Evolutionary conservation across 2,113 vertebrate genomes (phyloP), one percentile per base, ranked within the genome.

Genomic region (Sander lucioperca): DNA sequence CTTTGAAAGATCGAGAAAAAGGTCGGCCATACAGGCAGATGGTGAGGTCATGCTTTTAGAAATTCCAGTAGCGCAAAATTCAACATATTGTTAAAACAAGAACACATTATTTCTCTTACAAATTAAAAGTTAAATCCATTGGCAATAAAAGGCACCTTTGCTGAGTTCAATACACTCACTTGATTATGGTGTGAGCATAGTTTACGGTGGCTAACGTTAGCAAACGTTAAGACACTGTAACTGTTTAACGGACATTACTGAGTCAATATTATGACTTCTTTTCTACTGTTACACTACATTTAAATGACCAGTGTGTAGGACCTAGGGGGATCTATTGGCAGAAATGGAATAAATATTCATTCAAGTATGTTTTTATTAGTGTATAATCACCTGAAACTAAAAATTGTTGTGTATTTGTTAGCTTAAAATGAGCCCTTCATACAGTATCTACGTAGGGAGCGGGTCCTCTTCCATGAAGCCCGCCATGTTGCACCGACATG

Each of bases 21-120:
- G 54, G 57, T 79, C 23, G 23, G 62, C 65, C 58, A 1, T 64
- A 9, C 27, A 57, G 58, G 51, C 82, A 90, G 76, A 87, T 69
- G 53, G 62, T 77, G 72, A 77, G 54, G 70, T 89, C 78, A 78
- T 6, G 7, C 54, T 76, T 84, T 74, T 57, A 68, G 16, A 72
- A 14, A 78, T 54, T 89, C n/a, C 50, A 48, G 10, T n/a, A 13
- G 21, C 14, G 53, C 48, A 82, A 82, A 69, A 57, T 65, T 33
- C 14, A 74, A 50, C 13, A 36, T 27, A 54, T 43, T 51, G 23
- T 59, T 65, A 9, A 61, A 67, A 77, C 0, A 8, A 45, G 56
- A 58, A 33, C 25, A 51, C n/a, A 6, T 51, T 58, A 16, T 21
- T 48, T 1, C 3, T 57, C 39, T 63, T 45, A 47, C 7, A 19